Evolutionary conservation across 1,140 invertebrate species (phyloP).

Genomic region (Sminthurinus signatus): DNA sequence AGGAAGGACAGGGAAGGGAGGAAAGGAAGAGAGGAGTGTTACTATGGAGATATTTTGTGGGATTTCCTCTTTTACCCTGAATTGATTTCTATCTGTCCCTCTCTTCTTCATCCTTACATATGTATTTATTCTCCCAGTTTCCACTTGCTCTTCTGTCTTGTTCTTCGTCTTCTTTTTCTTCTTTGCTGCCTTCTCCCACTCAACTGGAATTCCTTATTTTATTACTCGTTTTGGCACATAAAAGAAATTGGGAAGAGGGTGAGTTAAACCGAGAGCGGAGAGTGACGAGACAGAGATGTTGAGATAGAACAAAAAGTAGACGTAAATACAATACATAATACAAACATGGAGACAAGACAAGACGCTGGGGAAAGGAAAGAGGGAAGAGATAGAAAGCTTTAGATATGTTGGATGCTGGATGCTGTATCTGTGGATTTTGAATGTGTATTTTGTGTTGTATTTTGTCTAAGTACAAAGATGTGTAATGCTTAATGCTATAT

Average conservation of each 20-base stretch:
- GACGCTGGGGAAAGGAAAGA: neutral
- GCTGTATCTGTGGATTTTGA: too few species aligned
- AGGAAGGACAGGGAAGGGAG: slow-evolving; percentile 9
- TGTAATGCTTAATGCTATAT: too few species aligned
- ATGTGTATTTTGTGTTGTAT: too few species aligned
- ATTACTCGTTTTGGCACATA: slow-evolving; percentile 41
- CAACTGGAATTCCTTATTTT: slow-evolving; percentile 41
- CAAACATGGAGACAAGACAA: too few species aligned
- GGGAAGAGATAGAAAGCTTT: too few species aligned
- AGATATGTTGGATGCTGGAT: too few species aligned
- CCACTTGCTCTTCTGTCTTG: too few species aligned
- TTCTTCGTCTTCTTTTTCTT: slow-evolving; percentile 10
- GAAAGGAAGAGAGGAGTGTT: slow-evolving; percentile 17
- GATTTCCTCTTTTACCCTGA: slow-evolving; percentile 35
- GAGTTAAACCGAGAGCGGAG: neutral
- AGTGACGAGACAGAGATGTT: neutral
- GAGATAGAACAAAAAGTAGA: neutral
- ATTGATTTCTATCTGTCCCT: slow-evolving; percentile 36
- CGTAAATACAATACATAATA: neutral
- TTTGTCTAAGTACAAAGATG: too few species aligned
- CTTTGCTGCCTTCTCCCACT: too few species aligned
- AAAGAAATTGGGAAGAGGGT: slow-evolving; percentile 39
- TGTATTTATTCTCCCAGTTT: too few species aligned
- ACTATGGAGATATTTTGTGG: slow-evolving; percentile 34
- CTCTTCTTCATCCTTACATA: slow-evolving; percentile 1